Evolutionary conservation across 2,888 invertebrate species (phyloP).

Genomic region (Drosophila helvetica): DNA sequence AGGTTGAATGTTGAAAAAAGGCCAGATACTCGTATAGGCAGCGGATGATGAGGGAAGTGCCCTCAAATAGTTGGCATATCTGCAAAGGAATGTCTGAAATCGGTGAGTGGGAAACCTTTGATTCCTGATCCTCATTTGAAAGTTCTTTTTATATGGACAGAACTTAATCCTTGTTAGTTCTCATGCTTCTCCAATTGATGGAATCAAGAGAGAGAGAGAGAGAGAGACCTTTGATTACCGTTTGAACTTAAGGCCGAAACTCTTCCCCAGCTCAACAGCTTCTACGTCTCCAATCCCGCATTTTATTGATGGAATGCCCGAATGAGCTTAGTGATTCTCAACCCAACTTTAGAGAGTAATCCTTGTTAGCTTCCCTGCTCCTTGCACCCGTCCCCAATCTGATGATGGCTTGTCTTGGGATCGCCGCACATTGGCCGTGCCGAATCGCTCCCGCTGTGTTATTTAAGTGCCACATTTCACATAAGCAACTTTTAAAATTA

Average conservation of each 20-base stretch:
- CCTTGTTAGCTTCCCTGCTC: not conserved
- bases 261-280: not conserved
- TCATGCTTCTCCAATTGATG: not conserved
- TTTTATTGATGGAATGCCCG: not conserved
- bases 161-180: not conserved
- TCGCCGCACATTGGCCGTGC: slow-evolving; percentile 7
- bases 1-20: not conserved
- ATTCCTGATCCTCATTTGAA: not conserved
- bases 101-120: not conserved
- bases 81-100: not conserved
- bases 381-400: not conserved
- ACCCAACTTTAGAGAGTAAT: not conserved
- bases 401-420: not conserved
- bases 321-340: not conserved
- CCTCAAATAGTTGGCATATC: not conserved
- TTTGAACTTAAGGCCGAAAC: too few relatives aligned
- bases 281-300: not conserved
- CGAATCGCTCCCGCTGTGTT: slow-evolving; percentile 68
- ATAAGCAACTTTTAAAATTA: slow-evolving; percentile 76
- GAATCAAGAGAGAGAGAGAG: too few relatives aligned
- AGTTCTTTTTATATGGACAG: not conserved
- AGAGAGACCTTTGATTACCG: too few relatives aligned
- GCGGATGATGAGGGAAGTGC: not conserved
- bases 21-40: too few relatives aligned
- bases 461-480: slow-evolving; percentile 77